phyloP scores from a whole-genome alignment of 2,888 invertebrate genomes.

The Empis stercorea region DNA sequence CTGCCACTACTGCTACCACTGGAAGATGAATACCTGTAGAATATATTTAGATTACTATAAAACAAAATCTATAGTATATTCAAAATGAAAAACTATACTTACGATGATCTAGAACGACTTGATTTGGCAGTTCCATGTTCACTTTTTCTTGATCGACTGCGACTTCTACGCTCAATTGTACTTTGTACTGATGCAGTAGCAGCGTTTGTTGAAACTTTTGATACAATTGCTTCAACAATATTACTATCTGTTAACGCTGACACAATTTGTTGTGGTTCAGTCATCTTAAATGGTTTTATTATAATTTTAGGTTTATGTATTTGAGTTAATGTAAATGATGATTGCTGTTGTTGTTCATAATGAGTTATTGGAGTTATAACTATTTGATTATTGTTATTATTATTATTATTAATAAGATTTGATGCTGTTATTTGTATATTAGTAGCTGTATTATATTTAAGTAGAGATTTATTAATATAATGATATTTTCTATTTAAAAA shows the following conservation, averaged over 20 bases:
- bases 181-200: slow-evolving; percentile 32
- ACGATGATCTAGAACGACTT: slow-evolving; percentile 11
- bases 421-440: too few species aligned
- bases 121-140: slow-evolving; percentile 13
- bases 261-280: slow-evolving; percentile 34
- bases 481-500: too few species aligned
- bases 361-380: slow-evolving; percentile 2
- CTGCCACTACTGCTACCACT: slow-evolving; percentile 26
- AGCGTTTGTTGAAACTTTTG: slow-evolving; percentile 28
- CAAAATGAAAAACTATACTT: neutral
- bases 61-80: too few species aligned
- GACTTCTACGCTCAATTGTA: slow-evolving; percentile 29
- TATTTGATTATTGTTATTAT: too few species aligned
- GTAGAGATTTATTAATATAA: neutral
- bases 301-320: slow-evolving; percentile 32
- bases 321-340: slow-evolving; percentile 12
- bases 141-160: slow-evolving; percentile 28
- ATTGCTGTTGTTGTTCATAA: slow-evolving; percentile 10
- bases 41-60: neutral
- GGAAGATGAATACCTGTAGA: slow-evolving; percentile 24
- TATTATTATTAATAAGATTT: too few species aligned
- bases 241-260: slow-evolving; percentile 31
- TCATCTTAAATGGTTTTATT: slow-evolving; percentile 37
- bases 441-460: slow-evolving; percentile 6
- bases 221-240: slow-evolving; percentile 32